phyloP scores from a whole-genome alignment of 2,797 vertebrate genomes.

The Darevskia mixta region DNA sequence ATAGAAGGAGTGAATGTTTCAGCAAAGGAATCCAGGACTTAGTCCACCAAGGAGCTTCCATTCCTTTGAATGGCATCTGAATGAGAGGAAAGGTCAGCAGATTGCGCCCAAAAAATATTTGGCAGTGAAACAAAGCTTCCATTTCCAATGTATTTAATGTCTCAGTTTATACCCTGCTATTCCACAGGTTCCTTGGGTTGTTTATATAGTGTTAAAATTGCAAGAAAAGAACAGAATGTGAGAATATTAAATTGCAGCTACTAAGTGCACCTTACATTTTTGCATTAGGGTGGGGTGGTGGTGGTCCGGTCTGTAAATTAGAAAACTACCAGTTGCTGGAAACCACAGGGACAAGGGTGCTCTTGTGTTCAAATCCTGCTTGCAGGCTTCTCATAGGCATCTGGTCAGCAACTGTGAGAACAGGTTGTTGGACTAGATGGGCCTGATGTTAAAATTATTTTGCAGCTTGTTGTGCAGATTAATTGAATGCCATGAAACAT shows the following conservation, averaged over 20 bases:
- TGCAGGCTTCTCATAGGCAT: no score
- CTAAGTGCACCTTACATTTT: constrained; percentile 8
- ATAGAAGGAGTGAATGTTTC: neutral
- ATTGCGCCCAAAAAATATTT: neutral
- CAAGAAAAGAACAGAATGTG: neutral
- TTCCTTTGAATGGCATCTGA: neutral
- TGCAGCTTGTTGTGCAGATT: neutral
- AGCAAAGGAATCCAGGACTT: neutral
- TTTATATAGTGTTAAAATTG: neutral
- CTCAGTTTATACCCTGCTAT: neutral
- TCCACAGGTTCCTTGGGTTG: neutral
- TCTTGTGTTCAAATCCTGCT: neutral
- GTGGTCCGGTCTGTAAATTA: neutral
- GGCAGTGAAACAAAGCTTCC: neutral
- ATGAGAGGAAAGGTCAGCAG: neutral
- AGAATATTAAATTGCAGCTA: neutral
- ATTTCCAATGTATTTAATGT: neutral
- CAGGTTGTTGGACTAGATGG: neutral
- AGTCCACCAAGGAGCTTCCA: neutral
- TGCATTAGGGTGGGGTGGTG: neutral
- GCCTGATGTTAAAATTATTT: neutral
- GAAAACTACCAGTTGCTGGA: no score
- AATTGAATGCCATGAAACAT: neutral
- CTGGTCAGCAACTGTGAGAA: no score
- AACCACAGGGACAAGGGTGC: no score